Base-by-base conservation (phyloP, 2,888 invertebrate species). In the Julus scandinavius region DNA sequence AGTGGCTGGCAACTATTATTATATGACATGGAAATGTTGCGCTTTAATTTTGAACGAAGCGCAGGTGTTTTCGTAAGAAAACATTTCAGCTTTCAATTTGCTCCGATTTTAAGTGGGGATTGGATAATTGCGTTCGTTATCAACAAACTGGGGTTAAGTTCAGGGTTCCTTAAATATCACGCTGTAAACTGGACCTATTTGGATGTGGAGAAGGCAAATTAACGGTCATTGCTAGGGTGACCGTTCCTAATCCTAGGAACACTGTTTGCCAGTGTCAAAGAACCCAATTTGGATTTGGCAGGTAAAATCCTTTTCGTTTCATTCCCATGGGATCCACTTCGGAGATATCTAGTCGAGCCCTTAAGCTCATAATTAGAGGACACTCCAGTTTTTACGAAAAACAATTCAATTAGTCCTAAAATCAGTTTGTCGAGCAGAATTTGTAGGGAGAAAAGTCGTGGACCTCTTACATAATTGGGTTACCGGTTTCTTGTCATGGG, bases 331-430 rank as follows among this genome's bases (percentile, higher is more conserved):
- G 72, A 29, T 72, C 29, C 29, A 72, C 72, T 72, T 72, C 29
- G 9, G 72, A 72, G 72, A 72, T 72, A 72, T 20, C 72, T 11
- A 72, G 29, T n/a, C 4, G 72, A 72, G 72, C 29, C 29, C 72
- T 72, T 72, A 72, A 72, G 72, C 72, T 72, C 29, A 20, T 72
- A 72, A 72, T 72, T 72, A 72, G 72, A 72, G 72, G 72, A 38
- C 72, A 72, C 29, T 72, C 54, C 0, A 72, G 72, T 72, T 72
- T 72, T n/a, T 72, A 4, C 29, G 3, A 72, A 72, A 72, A 72
- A 72, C 29, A 29, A 72, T 38, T 72, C 72, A 72, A 72, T 72
- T 72, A 72, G 72, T 72, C 29, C 72, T 29, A 20, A 72, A 20
- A 72, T 29, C 7, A 11, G 72, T 72, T 72, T 20, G 20, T 29